Percentiles rank a stretch among this genome's conserved stretches.
Evolutionary conservation across 2,113 vertebrate species (phyloP).

Genomic region (Drymodes brunneopygia): DNA sequence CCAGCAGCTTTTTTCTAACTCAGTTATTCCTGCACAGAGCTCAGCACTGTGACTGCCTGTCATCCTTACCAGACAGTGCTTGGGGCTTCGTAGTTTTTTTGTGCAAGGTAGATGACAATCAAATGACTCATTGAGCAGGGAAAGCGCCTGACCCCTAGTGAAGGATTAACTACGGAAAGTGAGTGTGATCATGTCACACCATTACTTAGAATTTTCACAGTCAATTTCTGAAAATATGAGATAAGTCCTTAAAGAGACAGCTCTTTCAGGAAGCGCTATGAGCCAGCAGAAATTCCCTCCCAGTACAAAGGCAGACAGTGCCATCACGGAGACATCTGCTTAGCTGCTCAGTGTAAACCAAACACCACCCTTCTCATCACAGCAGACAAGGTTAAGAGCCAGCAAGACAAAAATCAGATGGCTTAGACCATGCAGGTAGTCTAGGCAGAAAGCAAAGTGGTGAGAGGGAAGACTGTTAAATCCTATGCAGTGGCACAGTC

Average conservation of each 20-base stretch:
- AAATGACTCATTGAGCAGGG: conserved; percentile 84
- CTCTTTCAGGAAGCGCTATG: conserved; percentile 49
- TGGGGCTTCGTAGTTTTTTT: conserved; percentile 76
- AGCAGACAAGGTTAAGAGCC: not conserved
- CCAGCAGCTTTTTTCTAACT: conserved; percentile 97
- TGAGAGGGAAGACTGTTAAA: not conserved
- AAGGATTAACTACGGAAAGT: conserved; percentile 86
- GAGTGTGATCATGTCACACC: conserved; percentile 82
- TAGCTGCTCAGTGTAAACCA: not conserved
- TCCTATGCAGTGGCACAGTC: not conserved
- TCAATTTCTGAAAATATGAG: conserved; percentile 77
- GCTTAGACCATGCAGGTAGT: not conserved
- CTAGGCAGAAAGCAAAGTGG: not conserved
- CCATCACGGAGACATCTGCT: conserved; percentile 5
- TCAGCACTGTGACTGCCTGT: conserved; percentile 88
- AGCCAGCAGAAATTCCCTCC: conserved; percentile 45
- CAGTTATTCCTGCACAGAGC: conserved; percentile 89
- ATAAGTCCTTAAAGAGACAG: conserved; percentile 71
- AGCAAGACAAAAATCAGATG: not conserved
- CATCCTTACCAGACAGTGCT: conserved; percentile 88
- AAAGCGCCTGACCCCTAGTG: conserved; percentile 77
- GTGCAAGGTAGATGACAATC: conserved; percentile 86
- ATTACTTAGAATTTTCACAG: conserved; percentile 84
- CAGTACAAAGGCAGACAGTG: not conserved
- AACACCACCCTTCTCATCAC: not conserved